These are phyloP conservation scores for Aldabrachelys gigantea DNA, from an alignment of 2,113 vertebrate species.

Conservation along the genomic window DNA sequence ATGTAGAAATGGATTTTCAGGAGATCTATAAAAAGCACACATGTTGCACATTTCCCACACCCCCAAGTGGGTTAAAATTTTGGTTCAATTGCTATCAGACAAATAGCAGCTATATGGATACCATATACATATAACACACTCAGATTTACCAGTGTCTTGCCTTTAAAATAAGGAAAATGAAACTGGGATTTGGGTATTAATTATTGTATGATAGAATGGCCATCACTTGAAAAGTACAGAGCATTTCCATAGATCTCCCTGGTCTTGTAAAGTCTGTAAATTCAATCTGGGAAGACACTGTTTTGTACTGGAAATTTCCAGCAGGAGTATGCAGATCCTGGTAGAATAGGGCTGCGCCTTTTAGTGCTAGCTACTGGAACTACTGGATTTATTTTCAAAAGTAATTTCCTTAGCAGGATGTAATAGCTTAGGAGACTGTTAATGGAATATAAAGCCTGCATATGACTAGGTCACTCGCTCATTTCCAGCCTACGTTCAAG, in stretches of 20 bases:
- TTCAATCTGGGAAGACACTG: neutral
- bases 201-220: neutral
- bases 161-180: neutral
- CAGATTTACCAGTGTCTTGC: neutral
- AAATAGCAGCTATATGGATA: neutral
- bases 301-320: neutral
- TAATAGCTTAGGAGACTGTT: neutral
- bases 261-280: neutral
- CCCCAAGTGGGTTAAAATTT: neutral
- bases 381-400: neutral
- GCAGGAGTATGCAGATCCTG: neutral
- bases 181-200: neutral
- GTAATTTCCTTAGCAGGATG: neutral
- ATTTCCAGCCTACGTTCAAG: neutral
- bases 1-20: slow-evolving; percentile 19
- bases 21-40: neutral
- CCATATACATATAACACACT: neutral
- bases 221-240: neutral
- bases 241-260: neutral
- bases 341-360: neutral
- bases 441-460: neutral
- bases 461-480: neutral
- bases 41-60: neutral
- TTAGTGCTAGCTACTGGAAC: neutral
- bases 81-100: neutral